Evolutionary conservation across 2,888 invertebrate genomes (phyloP).

Genomic region (Pristionchus arcanus): DNA sequence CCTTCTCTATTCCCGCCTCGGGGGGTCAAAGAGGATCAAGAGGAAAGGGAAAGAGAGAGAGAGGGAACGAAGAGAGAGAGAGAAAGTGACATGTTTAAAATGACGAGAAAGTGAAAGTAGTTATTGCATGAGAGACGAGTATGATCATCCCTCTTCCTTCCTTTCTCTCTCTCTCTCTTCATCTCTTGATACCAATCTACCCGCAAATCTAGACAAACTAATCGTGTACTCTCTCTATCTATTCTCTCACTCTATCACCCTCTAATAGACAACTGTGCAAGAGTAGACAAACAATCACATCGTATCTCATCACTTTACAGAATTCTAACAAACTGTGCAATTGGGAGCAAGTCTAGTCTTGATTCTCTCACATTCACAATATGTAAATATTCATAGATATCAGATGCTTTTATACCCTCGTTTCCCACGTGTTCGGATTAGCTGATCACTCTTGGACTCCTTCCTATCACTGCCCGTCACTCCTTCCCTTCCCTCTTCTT

Average conservation of each 20-base stretch:
- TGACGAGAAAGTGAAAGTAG: slow-evolving; percentile 30
- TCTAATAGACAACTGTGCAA: no score
- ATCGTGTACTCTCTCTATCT: not conserved
- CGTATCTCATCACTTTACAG: not conserved
- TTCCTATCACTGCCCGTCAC: not conserved
- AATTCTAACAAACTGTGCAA: no score
- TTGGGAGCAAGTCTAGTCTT: no score
- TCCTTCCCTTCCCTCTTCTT: not conserved
- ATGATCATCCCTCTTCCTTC: not conserved
- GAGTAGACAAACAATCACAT: no score
- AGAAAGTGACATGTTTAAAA: slow-evolving; percentile 38
- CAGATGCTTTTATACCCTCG: no score
- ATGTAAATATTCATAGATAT: no score
- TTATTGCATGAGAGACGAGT: not conserved
- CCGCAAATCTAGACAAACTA: not conserved
- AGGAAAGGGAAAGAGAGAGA: not conserved
- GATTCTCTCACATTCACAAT: no score
- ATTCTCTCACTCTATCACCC: not conserved
- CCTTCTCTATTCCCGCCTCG: slow-evolving; percentile 29
- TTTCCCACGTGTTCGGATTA: no score
- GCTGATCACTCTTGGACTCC: not conserved
- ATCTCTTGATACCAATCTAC: not conserved
- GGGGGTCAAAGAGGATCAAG: slow-evolving; percentile 29
- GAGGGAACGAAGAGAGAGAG: not conserved
- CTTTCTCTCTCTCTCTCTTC: not conserved